These are phyloP conservation scores for Ridgeia piscesae DNA, from an alignment of 1,140 invertebrate genomes.

Conservation along the genomic window DNA sequence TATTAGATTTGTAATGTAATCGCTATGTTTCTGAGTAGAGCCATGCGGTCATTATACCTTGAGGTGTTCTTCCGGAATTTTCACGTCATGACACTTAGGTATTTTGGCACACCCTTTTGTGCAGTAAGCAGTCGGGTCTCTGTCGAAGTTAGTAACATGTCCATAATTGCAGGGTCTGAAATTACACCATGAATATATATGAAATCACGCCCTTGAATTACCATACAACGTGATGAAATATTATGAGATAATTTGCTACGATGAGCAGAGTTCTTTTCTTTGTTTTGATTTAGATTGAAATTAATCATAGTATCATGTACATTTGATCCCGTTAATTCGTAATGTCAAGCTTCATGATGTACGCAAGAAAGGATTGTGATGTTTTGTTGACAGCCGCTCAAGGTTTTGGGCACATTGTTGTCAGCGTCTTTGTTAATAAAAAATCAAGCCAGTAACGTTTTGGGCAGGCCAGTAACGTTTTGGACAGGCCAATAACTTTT, in stretches of 20 bases:
- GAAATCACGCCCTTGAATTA: not conserved
- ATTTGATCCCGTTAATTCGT: not conserved
- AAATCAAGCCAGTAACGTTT: no score
- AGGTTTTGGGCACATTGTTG: no score
- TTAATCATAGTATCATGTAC: not conserved
- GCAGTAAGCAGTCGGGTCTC: not conserved
- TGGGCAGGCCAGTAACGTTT: no score
- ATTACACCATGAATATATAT: not conserved
- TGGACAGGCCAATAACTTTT: no score
- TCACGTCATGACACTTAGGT: not conserved
- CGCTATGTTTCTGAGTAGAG: not conserved
- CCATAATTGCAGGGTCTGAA: not conserved
- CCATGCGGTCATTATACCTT: not conserved
- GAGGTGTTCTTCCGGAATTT: not conserved
- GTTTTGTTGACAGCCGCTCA: no score
- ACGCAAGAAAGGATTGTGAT: no score
- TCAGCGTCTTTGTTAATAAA: no score
- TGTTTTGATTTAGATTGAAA: no score
- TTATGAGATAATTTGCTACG: not conserved
- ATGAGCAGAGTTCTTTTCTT: no score
- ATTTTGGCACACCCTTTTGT: not conserved
- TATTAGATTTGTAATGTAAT: no score
- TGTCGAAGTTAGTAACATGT: not conserved
- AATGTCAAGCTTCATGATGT: no score
- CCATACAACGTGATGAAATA: not conserved